Conservation (phyloP, 2,113 vertebrate species). For the Ageneiosus marmoratus region DNA sequence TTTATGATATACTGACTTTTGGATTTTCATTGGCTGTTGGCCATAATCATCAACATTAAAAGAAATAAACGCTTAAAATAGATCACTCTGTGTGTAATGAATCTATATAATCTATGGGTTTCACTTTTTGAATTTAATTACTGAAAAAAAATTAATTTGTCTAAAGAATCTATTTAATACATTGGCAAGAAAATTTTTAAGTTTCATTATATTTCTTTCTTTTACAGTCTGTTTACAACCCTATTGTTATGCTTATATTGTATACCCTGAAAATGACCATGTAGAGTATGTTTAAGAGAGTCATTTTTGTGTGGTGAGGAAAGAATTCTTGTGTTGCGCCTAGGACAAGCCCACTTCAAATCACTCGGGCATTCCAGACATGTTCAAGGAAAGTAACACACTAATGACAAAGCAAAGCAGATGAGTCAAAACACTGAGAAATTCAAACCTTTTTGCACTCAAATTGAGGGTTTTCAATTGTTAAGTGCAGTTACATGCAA, state of each 20-base stretch:
- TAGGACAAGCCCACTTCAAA: not conserved
- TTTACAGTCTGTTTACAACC: not conserved
- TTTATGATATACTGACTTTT: no score
- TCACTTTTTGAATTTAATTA: no score
- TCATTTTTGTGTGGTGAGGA: not conserved
- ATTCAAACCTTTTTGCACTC: not conserved
- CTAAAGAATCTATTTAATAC: no score
- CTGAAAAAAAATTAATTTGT: no score
- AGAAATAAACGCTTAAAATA: no score
- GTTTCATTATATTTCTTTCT: not conserved
- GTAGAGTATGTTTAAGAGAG: not conserved
- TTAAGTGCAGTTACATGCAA: not conserved
- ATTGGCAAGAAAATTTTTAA: no score
- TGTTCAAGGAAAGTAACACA: not conserved
- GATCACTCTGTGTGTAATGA: no score
- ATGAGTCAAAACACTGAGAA: not conserved
- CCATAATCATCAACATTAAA: no score
- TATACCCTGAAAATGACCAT: no score
- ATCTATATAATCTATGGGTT: no score
- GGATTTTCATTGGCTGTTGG: no score
- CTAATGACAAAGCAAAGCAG: not conserved
- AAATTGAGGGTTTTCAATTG: not conserved
- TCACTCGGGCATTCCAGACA: not conserved
- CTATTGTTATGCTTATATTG: not conserved
- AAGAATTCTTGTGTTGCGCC: not conserved